A percentile compares a stretch with the other conserved stretches of the same genome.
These are phyloP conservation scores for Sparus aurata DNA, from an alignment of 2,797 vertebrate genomes.

Conservation along the genomic window DNA sequence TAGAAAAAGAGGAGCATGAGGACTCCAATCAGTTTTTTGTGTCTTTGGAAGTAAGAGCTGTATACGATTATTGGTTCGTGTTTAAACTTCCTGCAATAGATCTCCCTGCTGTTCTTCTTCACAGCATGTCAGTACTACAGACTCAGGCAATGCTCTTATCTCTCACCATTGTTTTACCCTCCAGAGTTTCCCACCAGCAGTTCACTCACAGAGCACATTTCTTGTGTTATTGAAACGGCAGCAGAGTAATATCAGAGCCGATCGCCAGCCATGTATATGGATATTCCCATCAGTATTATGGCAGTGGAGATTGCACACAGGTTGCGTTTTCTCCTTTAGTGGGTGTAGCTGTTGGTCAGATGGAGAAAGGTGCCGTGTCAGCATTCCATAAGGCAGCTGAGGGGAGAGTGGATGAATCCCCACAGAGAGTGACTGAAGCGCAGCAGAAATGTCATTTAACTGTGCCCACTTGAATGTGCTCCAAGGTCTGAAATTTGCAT, in stretches of 20 bases:
- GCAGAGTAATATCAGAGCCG: slow-evolving; percentile 4
- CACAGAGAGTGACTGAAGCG: slow-evolving; percentile 67
- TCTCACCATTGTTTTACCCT: slow-evolving; percentile 5
- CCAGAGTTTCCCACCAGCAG: slow-evolving; percentile 15
- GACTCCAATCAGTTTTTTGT: background rate
- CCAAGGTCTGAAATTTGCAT: slow-evolving; percentile 52
- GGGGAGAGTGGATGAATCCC: slow-evolving; percentile 75
- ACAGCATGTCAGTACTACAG: slow-evolving; percentile 24
- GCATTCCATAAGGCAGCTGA: slow-evolving; percentile 74
- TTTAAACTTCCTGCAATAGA: slow-evolving; percentile 18
- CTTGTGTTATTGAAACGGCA: slow-evolving; percentile 26
- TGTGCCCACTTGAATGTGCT: slow-evolving; percentile 66
- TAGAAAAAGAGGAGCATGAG: background rate
- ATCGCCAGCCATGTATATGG: slow-evolving; percentile 8
- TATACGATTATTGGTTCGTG: slow-evolving; percentile 11
- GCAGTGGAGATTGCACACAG: slow-evolving; percentile 50
- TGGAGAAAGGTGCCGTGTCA: slow-evolving; percentile 78
- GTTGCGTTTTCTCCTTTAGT: slow-evolving; percentile 57
- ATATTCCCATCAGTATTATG: slow-evolving; percentile 28
- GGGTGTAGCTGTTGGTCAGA: slow-evolving; percentile 76
- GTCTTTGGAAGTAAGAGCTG: slow-evolving; percentile 16
- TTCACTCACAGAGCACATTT: slow-evolving; percentile 1
- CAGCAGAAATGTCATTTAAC: slow-evolving; percentile 71
- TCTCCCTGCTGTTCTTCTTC: slow-evolving; percentile 24
- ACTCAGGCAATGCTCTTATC: slow-evolving; percentile 25